Evolutionary conservation across 2,797 vertebrate genomes (phyloP), one percentile per base, ranked within the genome.

Genomic region (Hydrocynus forskahlii): DNA sequence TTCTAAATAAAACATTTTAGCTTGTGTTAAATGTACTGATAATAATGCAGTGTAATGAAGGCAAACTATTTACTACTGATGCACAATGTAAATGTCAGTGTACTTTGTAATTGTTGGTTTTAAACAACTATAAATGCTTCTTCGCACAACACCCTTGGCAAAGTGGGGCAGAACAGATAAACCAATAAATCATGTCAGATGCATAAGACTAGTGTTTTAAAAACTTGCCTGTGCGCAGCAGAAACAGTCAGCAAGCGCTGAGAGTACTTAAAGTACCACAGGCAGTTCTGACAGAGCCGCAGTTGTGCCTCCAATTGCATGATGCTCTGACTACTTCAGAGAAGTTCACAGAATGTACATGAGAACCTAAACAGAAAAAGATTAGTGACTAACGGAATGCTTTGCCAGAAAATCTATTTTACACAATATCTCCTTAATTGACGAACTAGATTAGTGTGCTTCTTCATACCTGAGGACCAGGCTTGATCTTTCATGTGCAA

Each of bases 271-370:
- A 48, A 92, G 87, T 86, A 91, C 88, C 89, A 90, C 60, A 94
- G 64, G 83, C 93, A 94, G 73, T 83, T 91, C 76, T 91, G 93
- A 84, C 91, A 94, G 2, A 95, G 83, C 50, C 90, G 90, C 81
- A 94, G 86, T 50, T 92, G 92, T 72, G 89, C 90, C 68, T 93
- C 89, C 83, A 93, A 57, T 87, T 87, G 92, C 94, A 95, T 95
- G 80, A 81, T 88, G 75, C 40, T 9, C 17, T 1, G 14, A 52
- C 40, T n/a, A 19, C 35, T 70, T 68, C 43, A 78, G n/a, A 78
- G 57, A 64, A 74, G 68, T 14, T 64, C 63, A 17, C 14, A 25
- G n/a, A 35, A 16, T 13, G 38, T 79, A 72, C 38, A 83, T 54
- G 66, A 67, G 25, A 85, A 66, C n/a, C 59, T 85, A 13, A 35